Evolutionary conservation across 2,888 invertebrate genomes (phyloP), one percentile per base, ranked within the genome.

Genomic region (Amphiduros pacificus): DNA sequence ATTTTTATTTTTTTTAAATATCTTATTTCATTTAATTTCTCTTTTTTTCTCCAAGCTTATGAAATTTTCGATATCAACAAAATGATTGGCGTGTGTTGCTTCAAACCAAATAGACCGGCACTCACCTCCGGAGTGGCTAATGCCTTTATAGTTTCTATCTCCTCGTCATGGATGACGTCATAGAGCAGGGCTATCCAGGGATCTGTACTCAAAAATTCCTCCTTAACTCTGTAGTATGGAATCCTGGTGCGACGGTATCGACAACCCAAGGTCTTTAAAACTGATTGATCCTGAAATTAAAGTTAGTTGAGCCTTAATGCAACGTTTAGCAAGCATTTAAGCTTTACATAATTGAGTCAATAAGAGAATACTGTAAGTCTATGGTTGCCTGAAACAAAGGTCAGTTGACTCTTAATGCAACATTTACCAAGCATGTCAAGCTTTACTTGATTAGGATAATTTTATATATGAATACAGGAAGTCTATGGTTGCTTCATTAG

Each of bases 141-240:
- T 11, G 40, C 6, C 48, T 60, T 60, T 1, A 60, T 17, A n/a
- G 17, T 22, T 14, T 60, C 53, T 17, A 27, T 20, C 54, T 58
- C 58, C 2, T 14, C 9, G 36, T 49, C 50, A 22, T 24, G 32
- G 2, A 51, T 27, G 32, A 58, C 36, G 26, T 58, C 51, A 20
- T 58, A 32, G 32, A 50, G 50, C 36, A 50, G 49, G 50, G 20
- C 51, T n/a, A 58, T 51, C 51, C 58, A 51, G 11, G 58, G 58
- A 32, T 51, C 51, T n/a, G n/a, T 6, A 24, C 31, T 50, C 31
- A 58, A 22, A 1, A 58, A 24, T 51, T 58, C 58, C 51, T 32
- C n/a, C 40, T 58, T 50, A 6, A 51, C 51, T 27, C 4, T 3
- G 51, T 24, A 24, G 24, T 22, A 51, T 27, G 51, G 51, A 27